Base-by-base conservation (phyloP, 2,113 vertebrate genomes). In the Ariopsis seemanni region DNA sequence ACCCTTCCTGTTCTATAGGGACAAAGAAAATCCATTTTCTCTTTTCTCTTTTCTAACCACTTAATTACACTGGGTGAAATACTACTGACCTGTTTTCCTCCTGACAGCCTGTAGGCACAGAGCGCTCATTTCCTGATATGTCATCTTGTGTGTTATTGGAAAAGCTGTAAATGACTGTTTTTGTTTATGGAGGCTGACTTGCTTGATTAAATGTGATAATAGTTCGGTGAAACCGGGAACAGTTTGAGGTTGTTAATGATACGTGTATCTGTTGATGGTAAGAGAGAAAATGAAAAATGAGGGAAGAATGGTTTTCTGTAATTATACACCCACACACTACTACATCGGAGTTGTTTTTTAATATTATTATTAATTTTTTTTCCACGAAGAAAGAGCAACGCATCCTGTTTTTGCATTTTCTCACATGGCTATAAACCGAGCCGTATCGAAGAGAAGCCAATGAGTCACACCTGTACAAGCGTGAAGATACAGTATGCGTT, bases 31-130 rank as follows among this genome's bases (percentile, higher is more conserved):
- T 91, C 91, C 75, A 90, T 92, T 90, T 90, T 88, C 88, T 83
- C 87, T 87, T 50, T 87, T 89, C 67, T 91, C 30, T 87, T 91
- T 89, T 88, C 88, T 92, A 91, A 91, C 85, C 89, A 91, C 86
- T 92, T 91, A 90, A 93, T 92, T 92, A 92, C 90, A 86, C 90
- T 91, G 88, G 86, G 90, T 83, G 84, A 86, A 92, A 91, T 81
- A 65, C 63, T 74, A 81, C 88, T 89, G 87, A 84, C 89, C 88
- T 63, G 71, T 87, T 90, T 88, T 89, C 57, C 58, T 78, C 48
- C 85, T 20, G 55, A 86, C 89, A 86, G 85, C 74, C 88, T 30
- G 34, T 81, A 82, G 86, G 85, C 79, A 83, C 48, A 20, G 57
- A 65, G 50, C 65, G 12, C 83, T 42, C 85, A 52, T 87, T 84